Percentiles rank a stretch among this genome's conserved stretches.
Conservation (phyloP, 2,797 vertebrate genomes). For the Hirundo rustica region DNA sequence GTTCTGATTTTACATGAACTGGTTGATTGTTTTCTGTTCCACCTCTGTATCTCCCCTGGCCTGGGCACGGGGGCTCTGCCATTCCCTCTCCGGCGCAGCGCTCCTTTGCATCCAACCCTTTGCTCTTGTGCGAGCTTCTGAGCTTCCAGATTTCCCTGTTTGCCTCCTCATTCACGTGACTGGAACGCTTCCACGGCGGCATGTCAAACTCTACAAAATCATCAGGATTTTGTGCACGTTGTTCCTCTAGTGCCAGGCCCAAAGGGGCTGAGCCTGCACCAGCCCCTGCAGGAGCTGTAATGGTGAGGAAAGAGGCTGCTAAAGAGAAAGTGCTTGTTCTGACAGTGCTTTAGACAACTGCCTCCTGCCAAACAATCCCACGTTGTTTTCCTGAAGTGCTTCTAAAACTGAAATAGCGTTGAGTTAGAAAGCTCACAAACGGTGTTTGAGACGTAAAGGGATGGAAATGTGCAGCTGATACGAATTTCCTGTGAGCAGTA, state of each 20-base stretch:
- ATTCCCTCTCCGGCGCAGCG: fast-evolving
- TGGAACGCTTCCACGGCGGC: not conserved
- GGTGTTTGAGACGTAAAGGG: not conserved
- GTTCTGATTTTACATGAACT: not conserved
- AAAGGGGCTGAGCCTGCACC: not conserved
- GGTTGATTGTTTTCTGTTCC: not conserved
- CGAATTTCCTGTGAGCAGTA: not conserved
- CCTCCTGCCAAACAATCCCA: not conserved
- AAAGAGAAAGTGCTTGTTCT: not conserved
- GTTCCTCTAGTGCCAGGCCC: not conserved
- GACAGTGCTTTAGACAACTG: not conserved
- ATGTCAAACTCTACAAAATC: not conserved
- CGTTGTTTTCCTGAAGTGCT: constrained; percentile 19
- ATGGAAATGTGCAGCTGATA: constrained; percentile 29
- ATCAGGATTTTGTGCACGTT: not conserved
- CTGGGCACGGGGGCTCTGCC: fast-evolving
- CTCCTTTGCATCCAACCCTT: not conserved
- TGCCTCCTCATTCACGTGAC: not conserved
- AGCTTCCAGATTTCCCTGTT: not conserved
- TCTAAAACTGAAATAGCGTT: constrained; percentile 6
- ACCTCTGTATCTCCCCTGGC: not conserved
- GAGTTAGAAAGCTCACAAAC: not conserved
- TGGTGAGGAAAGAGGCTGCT: not conserved
- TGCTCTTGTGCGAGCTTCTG: too few species aligned
- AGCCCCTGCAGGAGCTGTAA: not conserved